phyloP scores from a whole-genome alignment of 2,888 invertebrate species.

The Acronicta leporina region DNA sequence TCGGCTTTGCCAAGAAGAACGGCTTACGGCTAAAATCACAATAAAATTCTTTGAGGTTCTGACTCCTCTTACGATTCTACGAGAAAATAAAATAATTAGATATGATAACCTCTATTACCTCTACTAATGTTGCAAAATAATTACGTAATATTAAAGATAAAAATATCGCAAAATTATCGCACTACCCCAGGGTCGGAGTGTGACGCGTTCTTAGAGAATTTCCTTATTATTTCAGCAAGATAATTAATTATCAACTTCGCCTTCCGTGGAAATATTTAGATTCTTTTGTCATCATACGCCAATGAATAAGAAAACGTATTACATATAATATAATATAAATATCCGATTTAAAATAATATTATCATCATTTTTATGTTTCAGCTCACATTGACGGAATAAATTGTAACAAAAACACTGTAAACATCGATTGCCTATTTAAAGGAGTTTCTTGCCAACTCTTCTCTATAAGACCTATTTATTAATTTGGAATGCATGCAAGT shows the following conservation, averaged over 20 bases:
- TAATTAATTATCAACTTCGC: constrained; percentile 28
- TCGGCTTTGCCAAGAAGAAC: background rate
- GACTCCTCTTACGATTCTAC: too few relatives aligned
- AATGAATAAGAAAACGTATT: too few relatives aligned
- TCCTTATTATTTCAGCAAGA: constrained; percentile 32
- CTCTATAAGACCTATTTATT: too few relatives aligned
- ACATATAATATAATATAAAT: too few relatives aligned
- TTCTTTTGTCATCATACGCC: too few relatives aligned
- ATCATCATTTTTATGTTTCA: too few relatives aligned
- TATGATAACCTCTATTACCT: background rate
- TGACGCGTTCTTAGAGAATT: constrained; percentile 10
- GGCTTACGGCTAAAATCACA: constrained; percentile 5
- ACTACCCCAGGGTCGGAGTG: constrained; percentile 30
- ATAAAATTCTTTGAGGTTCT: background rate
- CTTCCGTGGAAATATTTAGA: constrained; percentile 3
- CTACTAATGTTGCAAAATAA: constrained; percentile 18
- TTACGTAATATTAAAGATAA: constrained; percentile 5
- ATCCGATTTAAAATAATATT: too few relatives aligned
- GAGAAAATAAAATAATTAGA: background rate
- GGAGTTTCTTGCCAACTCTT: too few relatives aligned
- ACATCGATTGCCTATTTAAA: too few relatives aligned
- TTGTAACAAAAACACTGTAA: too few relatives aligned
- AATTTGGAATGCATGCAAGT: too few relatives aligned
- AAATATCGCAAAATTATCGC: constrained; percentile 28
- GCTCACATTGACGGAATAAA: too few relatives aligned